Base-by-base conservation (phyloP, 2,888 invertebrate genomes). In the Melanophora roralis region DNA sequence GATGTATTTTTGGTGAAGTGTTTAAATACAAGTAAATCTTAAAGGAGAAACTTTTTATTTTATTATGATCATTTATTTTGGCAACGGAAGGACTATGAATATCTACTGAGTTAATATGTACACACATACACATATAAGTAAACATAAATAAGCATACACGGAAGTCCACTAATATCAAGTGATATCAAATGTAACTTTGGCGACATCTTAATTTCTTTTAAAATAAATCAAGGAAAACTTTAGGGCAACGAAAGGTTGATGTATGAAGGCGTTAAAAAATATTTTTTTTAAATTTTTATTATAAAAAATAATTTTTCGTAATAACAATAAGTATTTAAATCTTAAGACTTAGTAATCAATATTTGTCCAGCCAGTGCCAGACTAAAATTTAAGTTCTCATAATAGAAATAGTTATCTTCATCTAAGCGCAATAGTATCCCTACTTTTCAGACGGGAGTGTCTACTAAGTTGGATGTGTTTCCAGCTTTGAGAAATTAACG, bases 141-240 rank as follows among this genome's bases (percentile, higher is more conserved):
- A 27, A 27, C 6, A 27, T 27, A 5, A 5, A 6, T 27, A 6
- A 27, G 14, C 14, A 23, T 27, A 16, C 16, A 27, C 12, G 62
- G 21, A 69, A 57, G 62, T 64, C 68, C 62, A 62, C 43, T 43
- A 36, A 78, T 62, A 68, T 64, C 32, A 21, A 45, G 27, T 38
- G 49, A 69, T 78, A 74, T 59, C 74, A 64, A 27, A 45, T 74
- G 82, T 79, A 88, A 88, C 88, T 88, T 87, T 85, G 82, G 88
- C 85, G 87, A 88, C 87, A 86, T 88, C 88, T 85, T 86, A 87
- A 86, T 88, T 84, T 85, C 85, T 82, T 84, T 84, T 83, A 81
- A 86, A 84, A 87, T 87, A 87, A 88, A 86, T 87, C 85, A 84
- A 83, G 51, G 49, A 9, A 40, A 69, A 68, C n/a, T 55, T 47